A percentile compares a stretch with the other conserved stretches of the same genome.
phyloP scores from a whole-genome alignment of 1,140 invertebrate species.

The Lysiphlebus fabarum region DNA sequence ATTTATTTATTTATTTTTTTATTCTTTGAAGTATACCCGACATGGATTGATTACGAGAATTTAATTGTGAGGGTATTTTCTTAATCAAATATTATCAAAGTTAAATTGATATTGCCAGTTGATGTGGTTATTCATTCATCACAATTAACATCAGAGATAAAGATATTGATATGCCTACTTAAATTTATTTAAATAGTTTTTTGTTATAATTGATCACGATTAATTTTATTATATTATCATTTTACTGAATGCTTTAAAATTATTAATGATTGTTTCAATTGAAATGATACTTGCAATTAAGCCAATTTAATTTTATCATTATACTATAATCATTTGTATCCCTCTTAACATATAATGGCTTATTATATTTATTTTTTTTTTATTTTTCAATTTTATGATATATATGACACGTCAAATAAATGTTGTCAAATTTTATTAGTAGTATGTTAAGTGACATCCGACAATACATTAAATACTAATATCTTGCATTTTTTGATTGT shows the following conservation, averaged over 20 bases:
- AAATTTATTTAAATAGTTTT: too few species aligned
- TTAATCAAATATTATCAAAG: slow-evolving; percentile 23
- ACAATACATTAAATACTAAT: slow-evolving; percentile 11
- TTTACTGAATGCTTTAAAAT: neutral
- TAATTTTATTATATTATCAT: too few species aligned
- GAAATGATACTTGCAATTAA: slow-evolving; percentile 23
- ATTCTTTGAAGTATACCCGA: neutral
- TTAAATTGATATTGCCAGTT: slow-evolving; percentile 17
- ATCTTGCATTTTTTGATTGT: neutral
- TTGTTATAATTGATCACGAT: too few species aligned
- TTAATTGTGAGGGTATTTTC: slow-evolving; percentile 4
- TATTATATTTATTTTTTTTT: too few species aligned
- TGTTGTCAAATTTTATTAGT: slow-evolving; percentile 26
- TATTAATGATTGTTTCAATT: slow-evolving; percentile 19
- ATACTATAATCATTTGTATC: neutral
- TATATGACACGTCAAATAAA: slow-evolving; percentile 1
- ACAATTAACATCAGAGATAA: too few species aligned
- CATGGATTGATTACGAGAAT: neutral
- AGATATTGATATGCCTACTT: too few species aligned
- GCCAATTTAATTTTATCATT: slow-evolving; percentile 20
- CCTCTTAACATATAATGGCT: neutral
- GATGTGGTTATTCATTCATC: neutral
- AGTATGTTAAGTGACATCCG: slow-evolving; percentile 22
- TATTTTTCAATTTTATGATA: too few species aligned
- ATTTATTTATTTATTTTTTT: neutral